Evolutionary conservation across 1,140 invertebrate genomes (phyloP), one percentile per base, ranked within the genome.

Genomic region (Pseudomyrmex concolor): DNA sequence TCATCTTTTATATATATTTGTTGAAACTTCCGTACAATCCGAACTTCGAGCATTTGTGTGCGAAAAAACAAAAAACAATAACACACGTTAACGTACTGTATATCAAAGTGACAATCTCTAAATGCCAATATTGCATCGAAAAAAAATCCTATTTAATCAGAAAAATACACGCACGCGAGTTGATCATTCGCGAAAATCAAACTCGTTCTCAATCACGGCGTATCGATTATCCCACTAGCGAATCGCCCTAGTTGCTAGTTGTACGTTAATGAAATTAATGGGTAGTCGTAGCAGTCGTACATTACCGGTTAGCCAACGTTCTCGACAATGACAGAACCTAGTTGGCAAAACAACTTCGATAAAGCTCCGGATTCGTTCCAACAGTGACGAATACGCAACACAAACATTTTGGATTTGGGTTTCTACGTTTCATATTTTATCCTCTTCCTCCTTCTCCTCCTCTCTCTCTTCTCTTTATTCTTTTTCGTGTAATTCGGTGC

Each of bases 241-340:
- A 22, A 80, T 80, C 66, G 76, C 25, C 2, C 43, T 22, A 59
- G 19, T 45, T 68, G 45, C 62, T 17, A 50, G 63, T 54, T 76
- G 66, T 19, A 78, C 43, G 57, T 70, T 78, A 84, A 89, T 80
- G 72, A 76, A 89, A 89, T 89, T 89, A 89, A 89, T 85, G 77
- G 34, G 34, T 34, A 34, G 68, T 66, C 80, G 76, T 60, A 63
- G 57, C 82, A 72, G 64, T 70, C 64, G 83, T 62, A 82, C 71
- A 57, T 76, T 83, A 54, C 55, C 25, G 72, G 73, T 74, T 82
- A 84, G 84, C 83, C 66, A 43, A 66, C 68, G 63, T 55, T 86
- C 81, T 83, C 84, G 89, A 90, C 89, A 90, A 88, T 90, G 89
- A 90, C 83, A 84, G 85, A 91, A 90, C 82, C 88, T 80, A 90